Conservation (phyloP, 2,113 vertebrate genomes). For the Protomyctophum bolini region DNA sequence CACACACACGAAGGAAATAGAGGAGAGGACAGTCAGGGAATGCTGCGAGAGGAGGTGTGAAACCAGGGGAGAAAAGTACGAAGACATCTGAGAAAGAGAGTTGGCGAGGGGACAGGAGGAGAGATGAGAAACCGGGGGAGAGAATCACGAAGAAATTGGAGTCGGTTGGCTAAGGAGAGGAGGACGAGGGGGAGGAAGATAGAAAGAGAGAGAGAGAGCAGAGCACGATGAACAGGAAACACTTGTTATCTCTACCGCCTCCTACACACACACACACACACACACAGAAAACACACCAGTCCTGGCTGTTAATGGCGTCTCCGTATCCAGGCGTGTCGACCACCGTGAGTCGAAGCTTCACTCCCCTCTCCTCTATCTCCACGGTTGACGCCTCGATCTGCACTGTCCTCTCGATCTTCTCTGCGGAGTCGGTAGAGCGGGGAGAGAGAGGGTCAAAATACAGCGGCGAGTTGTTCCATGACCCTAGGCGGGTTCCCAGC, state of each 20-base stretch:
- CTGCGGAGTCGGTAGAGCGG: conserved; percentile 63
- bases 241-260: conserved; percentile 8
- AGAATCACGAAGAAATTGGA: neutral
- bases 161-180: no score
- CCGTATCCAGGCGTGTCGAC: conserved; percentile 94
- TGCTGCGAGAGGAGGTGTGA: conserved; percentile 29
- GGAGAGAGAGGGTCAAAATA: neutral
- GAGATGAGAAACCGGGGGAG: conserved; percentile 9
- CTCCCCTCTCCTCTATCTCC: conserved; percentile 92
- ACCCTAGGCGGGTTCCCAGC: no score
- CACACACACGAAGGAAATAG: neutral
- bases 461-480: no score
- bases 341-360: conserved; percentile 92
- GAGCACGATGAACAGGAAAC: conserved; percentile 19
- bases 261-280: conserved; percentile 1
- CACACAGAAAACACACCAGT: conserved; percentile 80
- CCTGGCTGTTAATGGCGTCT: conserved; percentile 93
- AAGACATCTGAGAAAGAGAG: conserved; percentile 31
- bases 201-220: neutral
- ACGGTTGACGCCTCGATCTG: conserved; percentile 94
- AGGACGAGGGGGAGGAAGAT: neutral
- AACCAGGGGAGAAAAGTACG: conserved; percentile 26
- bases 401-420: conserved; percentile 93
- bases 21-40: conserved; percentile 25
- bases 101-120: conserved; percentile 12